A percentile compares a stretch with the other conserved stretches of the same genome.
Conservation (phyloP, 2,888 invertebrate genomes). For the Parnassius smintheus region DNA sequence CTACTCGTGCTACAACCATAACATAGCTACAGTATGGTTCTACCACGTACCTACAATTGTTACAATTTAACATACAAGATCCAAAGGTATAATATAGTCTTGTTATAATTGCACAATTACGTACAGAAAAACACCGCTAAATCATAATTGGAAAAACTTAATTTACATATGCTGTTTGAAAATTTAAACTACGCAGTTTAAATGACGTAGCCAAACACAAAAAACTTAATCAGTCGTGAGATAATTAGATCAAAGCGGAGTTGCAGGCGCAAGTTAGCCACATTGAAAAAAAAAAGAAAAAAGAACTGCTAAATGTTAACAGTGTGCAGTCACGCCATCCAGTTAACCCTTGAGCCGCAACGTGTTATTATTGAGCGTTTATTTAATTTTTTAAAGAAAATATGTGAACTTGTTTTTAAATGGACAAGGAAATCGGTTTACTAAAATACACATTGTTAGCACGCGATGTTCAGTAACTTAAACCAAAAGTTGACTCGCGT, state of each 20-base stretch:
- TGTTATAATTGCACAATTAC: too few relatives aligned
- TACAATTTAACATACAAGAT: too few relatives aligned
- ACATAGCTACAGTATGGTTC: too few relatives aligned
- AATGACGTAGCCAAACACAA: constrained; percentile 19
- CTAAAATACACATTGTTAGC: constrained; percentile 62
- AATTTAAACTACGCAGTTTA: not conserved
- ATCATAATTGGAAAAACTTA: too few relatives aligned
- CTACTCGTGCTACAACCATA: too few relatives aligned
- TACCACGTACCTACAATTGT: too few relatives aligned
- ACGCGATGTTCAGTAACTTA: constrained; percentile 46
- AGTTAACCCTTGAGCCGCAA: constrained; percentile 58
- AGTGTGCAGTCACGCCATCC: constrained; percentile 74
- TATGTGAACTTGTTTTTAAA: constrained; percentile 43
- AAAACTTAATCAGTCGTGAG: not conserved
- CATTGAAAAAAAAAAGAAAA: constrained; percentile 43
- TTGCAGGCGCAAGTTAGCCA: constrained; percentile 9
- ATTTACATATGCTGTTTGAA: too few relatives aligned
- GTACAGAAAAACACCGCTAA: too few relatives aligned
- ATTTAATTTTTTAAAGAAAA: constrained; percentile 69
- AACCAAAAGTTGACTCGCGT: not conserved
- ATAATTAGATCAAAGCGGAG: constrained; percentile 27
- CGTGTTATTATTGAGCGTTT: constrained; percentile 75
- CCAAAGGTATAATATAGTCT: too few relatives aligned
- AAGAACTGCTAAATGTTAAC: constrained; percentile 62
- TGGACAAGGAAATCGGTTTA: constrained; percentile 52